Evolutionary conservation across 2,797 vertebrate species (phyloP).

Genomic region (Neostethus bicornis): DNA sequence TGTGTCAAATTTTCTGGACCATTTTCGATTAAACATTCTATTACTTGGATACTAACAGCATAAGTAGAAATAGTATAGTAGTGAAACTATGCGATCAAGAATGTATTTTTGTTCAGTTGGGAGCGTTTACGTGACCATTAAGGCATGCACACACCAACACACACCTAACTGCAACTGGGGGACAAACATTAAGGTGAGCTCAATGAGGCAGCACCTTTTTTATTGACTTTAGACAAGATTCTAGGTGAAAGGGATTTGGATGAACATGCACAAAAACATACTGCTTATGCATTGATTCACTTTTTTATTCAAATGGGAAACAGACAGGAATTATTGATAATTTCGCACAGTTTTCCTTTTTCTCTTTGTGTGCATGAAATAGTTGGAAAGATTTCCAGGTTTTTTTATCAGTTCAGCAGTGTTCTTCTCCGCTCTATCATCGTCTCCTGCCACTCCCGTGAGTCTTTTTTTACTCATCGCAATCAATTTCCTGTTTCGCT

Average conservation of each 20-base stretch:
- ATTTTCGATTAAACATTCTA: slow-evolving; percentile 12
- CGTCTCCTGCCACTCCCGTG: slow-evolving; percentile 28
- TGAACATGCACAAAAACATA: slow-evolving; percentile 12
- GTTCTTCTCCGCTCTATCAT: slow-evolving; percentile 29
- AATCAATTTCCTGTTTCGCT: slow-evolving; percentile 37
- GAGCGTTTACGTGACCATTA: not conserved
- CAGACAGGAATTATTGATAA: slow-evolving; percentile 1
- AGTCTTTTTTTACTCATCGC: slow-evolving; percentile 31
- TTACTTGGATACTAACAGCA: not conserved
- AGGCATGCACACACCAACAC: slow-evolving; percentile 5
- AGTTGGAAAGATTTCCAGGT: slow-evolving; percentile 1
- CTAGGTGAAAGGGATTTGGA: slow-evolving; percentile 43
- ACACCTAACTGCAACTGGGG: slow-evolving; percentile 17
- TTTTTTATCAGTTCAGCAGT: slow-evolving; percentile 14
- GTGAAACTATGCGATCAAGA: slow-evolving; percentile 35
- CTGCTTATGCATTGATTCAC: not conserved
- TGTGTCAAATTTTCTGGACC: no score
- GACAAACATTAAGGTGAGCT: slow-evolving; percentile 30
- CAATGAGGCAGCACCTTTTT: slow-evolving; percentile 41
- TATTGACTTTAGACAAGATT: slow-evolving; percentile 41
- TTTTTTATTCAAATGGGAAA: slow-evolving; percentile 2
- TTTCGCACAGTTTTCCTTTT: slow-evolving; percentile 1
- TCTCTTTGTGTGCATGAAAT: not conserved
- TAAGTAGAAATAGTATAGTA: slow-evolving; percentile 19
- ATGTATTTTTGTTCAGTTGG: slow-evolving; percentile 14